A percentile compares a stretch with the other conserved stretches of the same genome.
Conservation (phyloP, 1,140 invertebrate species). For the Macrotrachela quadricornifera region DNA sequence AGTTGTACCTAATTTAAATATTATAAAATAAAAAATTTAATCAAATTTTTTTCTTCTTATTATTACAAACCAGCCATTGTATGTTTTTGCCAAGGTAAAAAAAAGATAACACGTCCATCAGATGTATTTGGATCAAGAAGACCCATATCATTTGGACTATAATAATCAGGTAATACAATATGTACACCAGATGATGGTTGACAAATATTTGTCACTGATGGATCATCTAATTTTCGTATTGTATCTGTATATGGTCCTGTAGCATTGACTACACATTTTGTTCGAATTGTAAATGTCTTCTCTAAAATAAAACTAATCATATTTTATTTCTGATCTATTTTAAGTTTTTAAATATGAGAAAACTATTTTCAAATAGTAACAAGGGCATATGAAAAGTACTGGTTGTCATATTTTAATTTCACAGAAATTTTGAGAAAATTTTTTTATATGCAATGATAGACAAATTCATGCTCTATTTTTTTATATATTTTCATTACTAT, state of each 20-base stretch:
- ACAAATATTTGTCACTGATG: conserved; percentile 51
- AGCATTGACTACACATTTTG: conserved; percentile 88
- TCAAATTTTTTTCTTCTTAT: neutral
- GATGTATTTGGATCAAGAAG: conserved; percentile 85
- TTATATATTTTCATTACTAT: no score
- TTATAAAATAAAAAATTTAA: conserved; percentile 9
- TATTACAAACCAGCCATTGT: conserved; percentile 57
- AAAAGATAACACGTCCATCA: conserved; percentile 94
- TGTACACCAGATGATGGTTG: conserved; percentile 91
- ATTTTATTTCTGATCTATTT: no score
- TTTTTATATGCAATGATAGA: no score
- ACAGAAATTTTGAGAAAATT: no score
- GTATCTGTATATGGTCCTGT: conserved; percentile 91
- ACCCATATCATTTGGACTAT: conserved; percentile 90
- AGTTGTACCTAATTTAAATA: conserved; percentile 45
- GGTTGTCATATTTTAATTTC: no score
- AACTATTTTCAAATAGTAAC: no score
- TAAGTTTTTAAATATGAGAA: no score
- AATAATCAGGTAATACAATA: conserved; percentile 88
- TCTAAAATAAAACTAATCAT: conserved; percentile 27
- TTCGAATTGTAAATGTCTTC: conserved; percentile 69
- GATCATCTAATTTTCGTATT: conserved; percentile 83
- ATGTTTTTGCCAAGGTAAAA: conserved; percentile 81
- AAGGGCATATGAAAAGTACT: no score
- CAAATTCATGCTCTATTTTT: no score